These are phyloP conservation scores for Odontocerum albicorne DNA, from an alignment of 2,888 invertebrate species.

Conservation along the genomic window DNA sequence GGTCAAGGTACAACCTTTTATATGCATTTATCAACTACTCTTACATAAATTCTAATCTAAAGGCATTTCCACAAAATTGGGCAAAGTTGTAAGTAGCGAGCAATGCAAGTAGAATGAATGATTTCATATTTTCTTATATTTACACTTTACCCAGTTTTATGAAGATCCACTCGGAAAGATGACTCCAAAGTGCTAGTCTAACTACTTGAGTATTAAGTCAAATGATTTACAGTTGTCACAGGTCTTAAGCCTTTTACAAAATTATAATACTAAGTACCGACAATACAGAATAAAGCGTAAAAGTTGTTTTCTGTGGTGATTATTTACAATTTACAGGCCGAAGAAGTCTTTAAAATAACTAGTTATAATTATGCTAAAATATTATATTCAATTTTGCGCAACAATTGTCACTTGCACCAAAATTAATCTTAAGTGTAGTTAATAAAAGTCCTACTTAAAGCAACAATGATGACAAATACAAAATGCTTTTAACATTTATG, in stretches of 20 bases:
- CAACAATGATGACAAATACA: constrained; percentile 29
- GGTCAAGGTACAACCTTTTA: neutral
- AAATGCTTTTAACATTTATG: constrained; percentile 11
- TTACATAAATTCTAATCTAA: constrained; percentile 13
- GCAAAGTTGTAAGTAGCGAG: constrained; percentile 13
- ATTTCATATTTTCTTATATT: neutral
- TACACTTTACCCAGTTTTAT: constrained; percentile 22
- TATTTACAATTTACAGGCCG: constrained; percentile 37
- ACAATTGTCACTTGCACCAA: constrained; percentile 26
- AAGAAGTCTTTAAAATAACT: constrained; percentile 29
- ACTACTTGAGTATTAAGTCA: constrained; percentile 28
- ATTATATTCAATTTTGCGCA: constrained; percentile 28
- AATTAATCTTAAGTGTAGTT: constrained; percentile 24
- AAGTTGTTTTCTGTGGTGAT: constrained; percentile 32
- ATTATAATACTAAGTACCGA: constrained; percentile 35
- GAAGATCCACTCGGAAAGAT: constrained; percentile 19
- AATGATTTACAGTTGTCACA: constrained; percentile 26
- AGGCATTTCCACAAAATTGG: constrained; percentile 22
- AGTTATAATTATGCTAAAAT: constrained; percentile 12
- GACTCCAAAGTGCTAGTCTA: constrained; percentile 19
- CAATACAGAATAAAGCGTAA: constrained; percentile 36
- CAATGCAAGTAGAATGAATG: neutral
- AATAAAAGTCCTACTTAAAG: constrained; percentile 28
- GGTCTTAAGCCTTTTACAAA: constrained; percentile 29
- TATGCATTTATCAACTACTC: too few species aligned